phyloP scores from a whole-genome alignment of 1,140 invertebrate species.

The Eumeta japonica region DNA sequence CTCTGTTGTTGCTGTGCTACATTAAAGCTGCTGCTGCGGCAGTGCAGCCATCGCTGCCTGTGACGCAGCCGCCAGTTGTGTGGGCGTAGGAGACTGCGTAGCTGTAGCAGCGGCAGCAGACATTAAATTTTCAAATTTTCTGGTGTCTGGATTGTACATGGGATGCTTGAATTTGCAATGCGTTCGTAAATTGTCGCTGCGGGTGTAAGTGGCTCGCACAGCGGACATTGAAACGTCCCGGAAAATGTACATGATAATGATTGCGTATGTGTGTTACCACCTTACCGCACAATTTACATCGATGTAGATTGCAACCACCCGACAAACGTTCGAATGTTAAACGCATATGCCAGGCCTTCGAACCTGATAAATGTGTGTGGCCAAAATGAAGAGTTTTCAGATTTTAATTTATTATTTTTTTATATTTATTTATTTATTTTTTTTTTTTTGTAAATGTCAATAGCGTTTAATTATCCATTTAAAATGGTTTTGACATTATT shows the following conservation, averaged over 20 bases:
- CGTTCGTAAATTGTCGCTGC: conserved; percentile 83
- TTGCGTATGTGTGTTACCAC: conserved; percentile 88
- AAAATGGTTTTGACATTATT: too few species aligned
- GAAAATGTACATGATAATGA: conserved; percentile 88
- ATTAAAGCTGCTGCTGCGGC: too few species aligned
- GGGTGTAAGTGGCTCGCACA: conserved; percentile 83
- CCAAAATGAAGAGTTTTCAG: too few species aligned
- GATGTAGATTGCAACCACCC: conserved; percentile 83
- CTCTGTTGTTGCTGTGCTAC: too few species aligned
- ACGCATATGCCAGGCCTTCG: conserved; percentile 88
- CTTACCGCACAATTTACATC: conserved; percentile 87
- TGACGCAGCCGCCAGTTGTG: conserved; percentile 50
- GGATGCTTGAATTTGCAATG: conserved; percentile 88
- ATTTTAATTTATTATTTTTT: too few species aligned
- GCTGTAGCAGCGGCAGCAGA: conserved; percentile 54
- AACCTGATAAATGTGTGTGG: too few species aligned
- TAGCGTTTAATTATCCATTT: too few species aligned
- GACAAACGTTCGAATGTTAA: conserved; percentile 86
- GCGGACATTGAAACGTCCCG: conserved; percentile 83
- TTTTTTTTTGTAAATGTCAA: too few species aligned
- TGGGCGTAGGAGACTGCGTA: conserved; percentile 55
- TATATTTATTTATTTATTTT: too few species aligned
- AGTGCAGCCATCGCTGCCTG: too few species aligned
- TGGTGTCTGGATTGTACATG: conserved; percentile 73
- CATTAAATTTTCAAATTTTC: conserved; percentile 72